Percentiles rank a stretch among this genome's conserved stretches.
Evolutionary conservation across 2,888 invertebrate species (phyloP).

Genomic region (Diloba caeruleocephala): DNA sequence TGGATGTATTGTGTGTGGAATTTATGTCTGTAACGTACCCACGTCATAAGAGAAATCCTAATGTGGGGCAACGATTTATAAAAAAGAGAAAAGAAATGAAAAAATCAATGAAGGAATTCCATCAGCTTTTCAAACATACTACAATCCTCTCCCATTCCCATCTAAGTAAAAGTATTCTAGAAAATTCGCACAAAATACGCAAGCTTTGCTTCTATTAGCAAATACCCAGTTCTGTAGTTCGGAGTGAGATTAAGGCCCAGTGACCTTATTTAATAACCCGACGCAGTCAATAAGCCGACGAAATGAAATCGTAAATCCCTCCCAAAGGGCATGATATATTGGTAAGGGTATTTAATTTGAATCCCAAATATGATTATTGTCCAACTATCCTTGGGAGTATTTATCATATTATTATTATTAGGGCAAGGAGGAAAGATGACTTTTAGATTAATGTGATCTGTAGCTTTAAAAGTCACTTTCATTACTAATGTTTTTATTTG

Average conservation of each 20-base stretch:
- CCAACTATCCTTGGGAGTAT: conserved; percentile 34
- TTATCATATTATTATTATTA: conserved; percentile 27
- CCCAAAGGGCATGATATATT: conserved; percentile 56
- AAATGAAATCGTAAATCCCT: conserved; percentile 65
- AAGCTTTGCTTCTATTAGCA: conserved; percentile 44
- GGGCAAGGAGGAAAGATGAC: not conserved
- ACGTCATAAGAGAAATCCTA: too few relatives aligned
- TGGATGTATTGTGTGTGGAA: too few relatives aligned
- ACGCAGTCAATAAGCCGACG: conserved; percentile 63
- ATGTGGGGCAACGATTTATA: too few relatives aligned
- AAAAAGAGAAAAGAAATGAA: too few relatives aligned
- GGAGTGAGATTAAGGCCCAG: conserved; percentile 53
- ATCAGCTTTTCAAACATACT: not conserved
- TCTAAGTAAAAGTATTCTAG: conserved; percentile 1
- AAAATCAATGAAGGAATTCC: not conserved
- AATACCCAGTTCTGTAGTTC: conserved; percentile 48
- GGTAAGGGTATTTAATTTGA: conserved; percentile 52
- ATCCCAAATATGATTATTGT: conserved; percentile 50
- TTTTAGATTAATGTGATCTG: too few relatives aligned
- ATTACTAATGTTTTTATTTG: too few relatives aligned
- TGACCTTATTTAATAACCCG: conserved; percentile 65
- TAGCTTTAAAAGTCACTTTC: too few relatives aligned
- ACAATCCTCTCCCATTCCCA: conserved; percentile 7
- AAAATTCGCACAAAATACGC: conserved; percentile 23
- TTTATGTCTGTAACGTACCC: too few relatives aligned